Percentiles rank a stretch among this genome's conserved stretches.
phyloP scores from a whole-genome alignment of 2,888 invertebrate genomes.

The Apamea epomidion region DNA sequence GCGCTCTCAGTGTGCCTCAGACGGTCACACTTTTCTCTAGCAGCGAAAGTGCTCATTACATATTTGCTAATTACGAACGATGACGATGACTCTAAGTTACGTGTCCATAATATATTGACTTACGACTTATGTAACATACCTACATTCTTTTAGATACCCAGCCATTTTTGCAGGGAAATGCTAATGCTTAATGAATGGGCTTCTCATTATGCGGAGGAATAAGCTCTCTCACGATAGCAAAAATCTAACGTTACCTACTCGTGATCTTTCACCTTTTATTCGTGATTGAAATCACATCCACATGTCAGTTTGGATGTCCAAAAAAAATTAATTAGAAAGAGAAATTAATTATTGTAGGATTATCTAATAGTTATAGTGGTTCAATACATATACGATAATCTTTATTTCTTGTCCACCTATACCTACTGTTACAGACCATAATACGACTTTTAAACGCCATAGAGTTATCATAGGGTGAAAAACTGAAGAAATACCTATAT shows the following conservation, averaged over 20 bases:
- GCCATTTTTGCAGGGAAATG: slow-evolving; percentile 5
- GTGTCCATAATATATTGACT: slow-evolving; percentile 37
- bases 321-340: slow-evolving; percentile 23
- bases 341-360: neutral
- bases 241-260: neutral
- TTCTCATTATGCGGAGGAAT: neutral
- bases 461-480: too few species aligned
- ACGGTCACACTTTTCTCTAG: slow-evolving; percentile 33
- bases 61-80: slow-evolving; percentile 61
- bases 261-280: neutral
- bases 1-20: slow-evolving; percentile 22
- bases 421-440: too few species aligned
- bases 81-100: slow-evolving; percentile 39
- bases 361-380: neutral
- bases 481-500: too few species aligned
- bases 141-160: slow-evolving; percentile 19
- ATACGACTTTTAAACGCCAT: too few species aligned
- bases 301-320: slow-evolving; percentile 2
- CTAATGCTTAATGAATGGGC: neutral
- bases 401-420: too few species aligned
- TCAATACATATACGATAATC: neutral
- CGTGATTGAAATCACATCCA: slow-evolving; percentile 19
- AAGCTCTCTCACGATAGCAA: neutral
- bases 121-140: slow-evolving; percentile 27
- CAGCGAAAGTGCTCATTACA: slow-evolving; percentile 59